These are phyloP conservation scores for Meiosimyza platycephala DNA, from an alignment of 2,888 invertebrate species.

Conservation along the genomic window DNA sequence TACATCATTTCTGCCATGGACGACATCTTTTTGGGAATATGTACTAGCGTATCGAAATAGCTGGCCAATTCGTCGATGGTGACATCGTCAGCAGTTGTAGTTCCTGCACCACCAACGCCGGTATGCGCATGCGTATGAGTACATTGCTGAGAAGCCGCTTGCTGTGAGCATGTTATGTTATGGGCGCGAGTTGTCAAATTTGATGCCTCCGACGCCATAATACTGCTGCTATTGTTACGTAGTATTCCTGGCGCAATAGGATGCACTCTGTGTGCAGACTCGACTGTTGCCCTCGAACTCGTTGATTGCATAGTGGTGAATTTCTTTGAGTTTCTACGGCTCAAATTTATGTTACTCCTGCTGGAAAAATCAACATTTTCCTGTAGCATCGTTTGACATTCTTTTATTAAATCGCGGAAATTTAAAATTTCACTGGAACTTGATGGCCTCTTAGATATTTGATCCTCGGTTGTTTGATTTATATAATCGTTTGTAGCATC, in stretches of 20 bases:
- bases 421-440: slow-evolving; percentile 47
- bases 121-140: slow-evolving; percentile 31
- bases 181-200: neutral
- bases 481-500: neutral
- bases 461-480: neutral
- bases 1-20: slow-evolving; percentile 99
- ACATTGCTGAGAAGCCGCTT: slow-evolving; percentile 68
- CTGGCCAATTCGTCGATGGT: slow-evolving; percentile 95
- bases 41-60: slow-evolving; percentile 94
- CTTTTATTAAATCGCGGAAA: slow-evolving; percentile 59
- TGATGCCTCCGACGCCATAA: neutral
- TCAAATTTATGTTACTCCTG: slow-evolving; percentile 44
- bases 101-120: slow-evolving; percentile 35
- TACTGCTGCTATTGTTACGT: neutral
- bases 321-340: slow-evolving; percentile 46
- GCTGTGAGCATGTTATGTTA: slow-evolving; percentile 76
- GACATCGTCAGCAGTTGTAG: slow-evolving; percentile 73
- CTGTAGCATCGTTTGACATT: slow-evolving; percentile 56
- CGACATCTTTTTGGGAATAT: slow-evolving; percentile 98
- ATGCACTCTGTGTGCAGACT: neutral
- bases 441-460: no score
- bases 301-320: slow-evolving; percentile 52
- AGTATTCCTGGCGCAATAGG: neutral
- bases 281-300: slow-evolving; percentile 37
- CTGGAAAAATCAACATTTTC: slow-evolving; percentile 51